Evolutionary conservation across 2,888 invertebrate species (phyloP).

Genomic region (Callosobruchus maculatus): DNA sequence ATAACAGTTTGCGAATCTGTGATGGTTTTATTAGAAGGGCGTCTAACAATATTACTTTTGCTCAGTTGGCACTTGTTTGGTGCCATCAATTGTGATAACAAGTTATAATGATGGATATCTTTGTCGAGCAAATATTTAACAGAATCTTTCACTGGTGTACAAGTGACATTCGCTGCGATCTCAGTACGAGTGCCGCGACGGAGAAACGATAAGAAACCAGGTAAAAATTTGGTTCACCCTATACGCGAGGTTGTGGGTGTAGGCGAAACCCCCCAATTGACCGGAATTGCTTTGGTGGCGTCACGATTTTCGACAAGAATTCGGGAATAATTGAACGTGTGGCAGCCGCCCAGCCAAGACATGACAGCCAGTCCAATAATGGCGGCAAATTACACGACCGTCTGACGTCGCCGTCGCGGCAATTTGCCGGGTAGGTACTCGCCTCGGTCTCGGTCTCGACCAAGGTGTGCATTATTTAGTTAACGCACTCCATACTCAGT

Average conservation of each 20-base stretch:
- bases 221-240: neutral
- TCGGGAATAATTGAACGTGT: neutral
- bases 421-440: neutral
- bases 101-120: too few species aligned
- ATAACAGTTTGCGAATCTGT: too few species aligned
- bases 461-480: neutral
- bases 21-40: too few species aligned
- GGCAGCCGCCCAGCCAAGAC: neutral
- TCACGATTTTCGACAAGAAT: neutral
- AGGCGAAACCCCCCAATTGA: neutral
- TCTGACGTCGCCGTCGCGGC: neutral
- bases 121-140: too few species aligned
- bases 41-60: too few species aligned
- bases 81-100: too few species aligned
- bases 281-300: neutral
- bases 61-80: too few species aligned
- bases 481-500: neutral
- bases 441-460: neutral
- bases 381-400: neutral
- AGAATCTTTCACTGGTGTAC: too few species aligned
- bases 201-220: too few species aligned
- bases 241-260: neutral
- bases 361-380: neutral
- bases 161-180: too few species aligned
- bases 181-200: too few species aligned